Conservation (phyloP, 92 coral and sea anemone species). For the Zoanthus gigantus region DNA sequence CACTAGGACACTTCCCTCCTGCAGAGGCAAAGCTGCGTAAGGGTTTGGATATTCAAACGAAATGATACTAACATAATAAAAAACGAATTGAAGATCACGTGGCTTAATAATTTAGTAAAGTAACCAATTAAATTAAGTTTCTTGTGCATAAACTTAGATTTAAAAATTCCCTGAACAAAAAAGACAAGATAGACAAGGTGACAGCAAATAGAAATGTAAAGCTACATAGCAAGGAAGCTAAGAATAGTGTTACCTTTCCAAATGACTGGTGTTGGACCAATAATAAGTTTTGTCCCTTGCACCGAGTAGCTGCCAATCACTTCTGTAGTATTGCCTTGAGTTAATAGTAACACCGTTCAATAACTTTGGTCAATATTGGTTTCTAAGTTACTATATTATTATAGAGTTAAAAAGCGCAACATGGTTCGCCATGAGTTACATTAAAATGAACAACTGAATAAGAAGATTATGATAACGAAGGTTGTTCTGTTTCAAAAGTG, state of each 20-base stretch:
- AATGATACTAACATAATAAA: too few relatives aligned
- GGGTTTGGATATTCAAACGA: not conserved
- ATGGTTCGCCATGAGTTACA: not conserved
- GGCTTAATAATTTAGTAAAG: too few relatives aligned
- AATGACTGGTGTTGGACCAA: constrained; percentile 3
- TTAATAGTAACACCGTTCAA: not conserved
- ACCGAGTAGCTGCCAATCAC: constrained; percentile 63
- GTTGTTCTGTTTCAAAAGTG: not conserved
- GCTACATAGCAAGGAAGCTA: not conserved
- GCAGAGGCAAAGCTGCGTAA: not conserved
- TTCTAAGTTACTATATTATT: not conserved
- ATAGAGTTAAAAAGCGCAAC: not conserved
- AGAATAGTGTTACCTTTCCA: constrained; percentile 27
- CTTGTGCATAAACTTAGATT: too few relatives aligned
- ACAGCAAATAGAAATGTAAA: too few relatives aligned
- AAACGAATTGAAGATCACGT: too few relatives aligned
- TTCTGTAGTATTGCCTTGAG: constrained; percentile 28
- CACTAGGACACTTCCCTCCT: constrained; percentile 72
- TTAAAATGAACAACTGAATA: not conserved
- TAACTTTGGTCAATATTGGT: not conserved
- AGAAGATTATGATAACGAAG: not conserved
- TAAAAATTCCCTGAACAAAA: too few relatives aligned
- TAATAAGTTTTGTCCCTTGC: not conserved
- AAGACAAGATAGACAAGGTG: too few relatives aligned
- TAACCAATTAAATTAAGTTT: too few relatives aligned